Percentiles rank a stretch among this genome's conserved stretches.
Conservation (phyloP, 1,140 invertebrate genomes). For the Dendroctonus valens region DNA sequence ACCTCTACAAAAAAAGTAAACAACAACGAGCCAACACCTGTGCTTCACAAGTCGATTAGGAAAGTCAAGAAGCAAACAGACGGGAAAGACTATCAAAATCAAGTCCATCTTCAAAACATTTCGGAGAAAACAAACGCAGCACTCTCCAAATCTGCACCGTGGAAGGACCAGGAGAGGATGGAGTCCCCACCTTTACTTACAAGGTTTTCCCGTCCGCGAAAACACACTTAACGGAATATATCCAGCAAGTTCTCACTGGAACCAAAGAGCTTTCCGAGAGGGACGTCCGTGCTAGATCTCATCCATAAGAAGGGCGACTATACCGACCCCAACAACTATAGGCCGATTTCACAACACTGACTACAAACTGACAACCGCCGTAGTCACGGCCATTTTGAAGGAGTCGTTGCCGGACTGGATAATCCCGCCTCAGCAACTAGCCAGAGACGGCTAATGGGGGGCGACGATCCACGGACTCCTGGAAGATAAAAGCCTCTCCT, state of each 20-base stretch:
- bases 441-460: conserved; percentile 29
- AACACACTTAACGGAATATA: conserved; percentile 22
- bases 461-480: conserved; percentile 36
- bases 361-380: conserved; percentile 37
- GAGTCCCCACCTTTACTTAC: conserved; percentile 26
- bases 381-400: conserved; percentile 23
- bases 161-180: conserved; percentile 35
- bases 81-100: conserved; percentile 4
- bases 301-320: conserved; percentile 33
- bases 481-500: no score
- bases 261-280: conserved; percentile 15
- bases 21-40: conserved; percentile 2
- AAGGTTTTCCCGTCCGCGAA: conserved; percentile 28
- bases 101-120: conserved; percentile 7
- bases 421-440: conserved; percentile 38
- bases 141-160: conserved; percentile 16
- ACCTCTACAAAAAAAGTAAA: conserved; percentile 7
- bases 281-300: conserved; percentile 18
- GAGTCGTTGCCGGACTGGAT: conserved; percentile 26
- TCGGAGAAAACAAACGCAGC: conserved; percentile 7
- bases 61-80: conserved; percentile 13
- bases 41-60: conserved; percentile 5
- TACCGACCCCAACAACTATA: conserved; percentile 37
- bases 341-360: conserved; percentile 37
- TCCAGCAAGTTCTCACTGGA: conserved; percentile 10